Conservation (phyloP, 2,888 invertebrate species). For the Protonemura montana region DNA sequence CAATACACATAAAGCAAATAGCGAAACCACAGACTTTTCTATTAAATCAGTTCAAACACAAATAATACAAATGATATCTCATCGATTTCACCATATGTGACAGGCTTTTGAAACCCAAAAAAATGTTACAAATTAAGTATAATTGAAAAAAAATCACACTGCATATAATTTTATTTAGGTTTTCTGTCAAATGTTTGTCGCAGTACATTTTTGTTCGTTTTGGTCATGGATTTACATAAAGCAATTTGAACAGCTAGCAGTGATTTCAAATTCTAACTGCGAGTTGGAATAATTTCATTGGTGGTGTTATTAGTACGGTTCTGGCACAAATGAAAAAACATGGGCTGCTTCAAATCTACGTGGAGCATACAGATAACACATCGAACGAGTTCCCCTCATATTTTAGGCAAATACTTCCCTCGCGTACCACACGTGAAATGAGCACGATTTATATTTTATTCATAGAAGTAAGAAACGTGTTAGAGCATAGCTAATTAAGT, state of each 20-base stretch:
- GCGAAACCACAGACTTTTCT: too few relatives aligned
- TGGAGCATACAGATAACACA: background rate
- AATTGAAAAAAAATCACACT: too few relatives aligned
- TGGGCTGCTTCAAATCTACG: background rate
- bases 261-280: background rate
- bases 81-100: too few relatives aligned
- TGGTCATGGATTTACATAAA: background rate
- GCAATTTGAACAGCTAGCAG: background rate
- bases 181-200: background rate
- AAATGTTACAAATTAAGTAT: too few relatives aligned
- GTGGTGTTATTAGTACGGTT: background rate
- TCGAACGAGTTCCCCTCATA: background rate
- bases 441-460: background rate
- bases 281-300: background rate
- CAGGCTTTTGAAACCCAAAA: too few relatives aligned
- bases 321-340: background rate
- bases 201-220: background rate
- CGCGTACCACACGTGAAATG: background rate
- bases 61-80: too few relatives aligned
- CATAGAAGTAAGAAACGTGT: background rate
- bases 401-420: too few relatives aligned
- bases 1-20: too few relatives aligned
- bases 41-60: too few relatives aligned
- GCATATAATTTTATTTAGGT: too few relatives aligned
- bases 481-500: background rate